Evolutionary conservation across 2,797 vertebrate genomes (phyloP).

Genomic region (Anableps anableps): DNA sequence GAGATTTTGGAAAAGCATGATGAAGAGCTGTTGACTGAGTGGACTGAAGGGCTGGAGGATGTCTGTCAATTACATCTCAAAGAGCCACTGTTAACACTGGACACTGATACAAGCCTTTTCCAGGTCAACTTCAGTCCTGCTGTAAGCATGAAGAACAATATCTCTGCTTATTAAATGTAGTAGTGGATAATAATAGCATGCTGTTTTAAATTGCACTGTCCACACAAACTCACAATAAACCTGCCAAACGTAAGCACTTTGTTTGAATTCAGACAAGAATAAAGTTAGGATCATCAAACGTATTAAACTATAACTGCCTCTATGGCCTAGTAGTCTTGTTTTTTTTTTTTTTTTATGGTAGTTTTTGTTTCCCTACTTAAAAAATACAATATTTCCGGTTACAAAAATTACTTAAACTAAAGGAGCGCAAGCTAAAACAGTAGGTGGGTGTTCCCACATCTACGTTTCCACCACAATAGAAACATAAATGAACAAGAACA

Average conservation of each 20-base stretch:
- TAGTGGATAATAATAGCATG: neutral
- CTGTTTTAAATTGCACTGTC: neutral
- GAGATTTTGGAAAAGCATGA: conserved; percentile 77
- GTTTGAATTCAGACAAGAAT: neutral
- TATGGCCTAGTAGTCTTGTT: neutral
- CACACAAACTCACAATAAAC: neutral
- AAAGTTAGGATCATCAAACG: neutral
- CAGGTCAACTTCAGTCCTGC: conserved; percentile 81
- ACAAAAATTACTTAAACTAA: neutral
- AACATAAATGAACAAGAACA: neutral
- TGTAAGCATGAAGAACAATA: conserved; percentile 61
- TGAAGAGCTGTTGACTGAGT: conserved; percentile 72
- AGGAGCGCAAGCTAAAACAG: neutral
- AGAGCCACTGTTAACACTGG: conserved; percentile 72
- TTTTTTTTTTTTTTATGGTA: neutral
- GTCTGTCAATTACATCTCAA: conserved; percentile 77
- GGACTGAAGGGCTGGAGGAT: conserved; percentile 75
- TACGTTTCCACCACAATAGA: neutral
- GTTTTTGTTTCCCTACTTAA: neutral
- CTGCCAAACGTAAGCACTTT: neutral
- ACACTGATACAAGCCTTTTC: conserved; percentile 67
- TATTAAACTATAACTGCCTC: neutral
- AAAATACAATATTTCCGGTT: neutral
- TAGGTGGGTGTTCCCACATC: neutral
- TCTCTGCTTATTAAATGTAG: neutral